Evolutionary conservation across 2,888 invertebrate genomes (phyloP).

Genomic region (Caenorhabditis macrosperma): DNA sequence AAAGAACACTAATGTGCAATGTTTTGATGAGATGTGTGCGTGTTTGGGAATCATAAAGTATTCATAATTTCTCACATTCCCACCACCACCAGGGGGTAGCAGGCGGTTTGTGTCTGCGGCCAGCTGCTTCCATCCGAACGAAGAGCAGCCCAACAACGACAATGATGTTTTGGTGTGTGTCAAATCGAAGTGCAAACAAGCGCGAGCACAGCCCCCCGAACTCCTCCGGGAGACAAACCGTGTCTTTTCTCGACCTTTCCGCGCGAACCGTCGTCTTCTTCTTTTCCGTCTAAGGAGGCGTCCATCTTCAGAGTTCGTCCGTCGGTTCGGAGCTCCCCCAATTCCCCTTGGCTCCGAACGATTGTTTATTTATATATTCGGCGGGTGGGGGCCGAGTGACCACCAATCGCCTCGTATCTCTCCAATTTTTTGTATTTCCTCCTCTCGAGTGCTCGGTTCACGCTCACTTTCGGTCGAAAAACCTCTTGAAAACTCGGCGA

Average conservation of each 20-base stretch:
- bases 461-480: constrained; percentile 44
- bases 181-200: constrained; percentile 59
- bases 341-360: background rate
- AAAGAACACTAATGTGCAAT: background rate
- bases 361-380: constrained; percentile 4
- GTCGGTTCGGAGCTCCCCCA: constrained; percentile 2
- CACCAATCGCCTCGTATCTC: constrained; percentile 35
- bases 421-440: constrained; percentile 53
- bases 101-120: background rate
- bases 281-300: no score
- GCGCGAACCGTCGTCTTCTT: background rate
- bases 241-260: constrained; percentile 25
- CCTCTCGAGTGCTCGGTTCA: constrained; percentile 55
- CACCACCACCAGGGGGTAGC: no score
- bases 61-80: background rate
- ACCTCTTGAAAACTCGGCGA: constrained; percentile 53
- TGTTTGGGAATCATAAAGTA: constrained; percentile 3
- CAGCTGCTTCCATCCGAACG: background rate
- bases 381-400: constrained; percentile 25
- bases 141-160: constrained; percentile 8
- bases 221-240: constrained; percentile 23
- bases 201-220: constrained; percentile 42
- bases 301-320: no score
- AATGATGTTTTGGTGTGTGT: constrained; percentile 58
- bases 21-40: background rate